Base-by-base conservation (phyloP, 2,797 vertebrate species). In the Echiichthys vipera region DNA sequence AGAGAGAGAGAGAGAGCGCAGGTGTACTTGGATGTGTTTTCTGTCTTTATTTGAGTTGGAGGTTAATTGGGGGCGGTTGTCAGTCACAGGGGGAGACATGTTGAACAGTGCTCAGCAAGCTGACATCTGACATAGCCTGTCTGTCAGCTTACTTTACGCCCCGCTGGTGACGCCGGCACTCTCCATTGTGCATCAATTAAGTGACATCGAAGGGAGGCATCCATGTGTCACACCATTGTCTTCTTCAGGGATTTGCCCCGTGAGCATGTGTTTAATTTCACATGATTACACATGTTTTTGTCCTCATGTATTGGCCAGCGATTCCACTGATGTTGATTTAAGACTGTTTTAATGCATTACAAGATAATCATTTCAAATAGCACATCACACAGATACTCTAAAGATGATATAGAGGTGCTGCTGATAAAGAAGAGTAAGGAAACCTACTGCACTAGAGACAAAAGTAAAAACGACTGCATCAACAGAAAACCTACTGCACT, bases 11-110 rank as follows among this genome's bases (percentile, higher is more conserved):
- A 13, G 46, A 18, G 74, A 59, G 68, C 82, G 83, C 86, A 89
- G 84, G 86, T 89, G 86, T 84, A 78, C 59, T 58, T 81, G 65
- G 71, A 63, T 74, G 71, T 80, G 63, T 78, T 78, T 80, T 72
- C 75, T 80, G 66, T 75, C 76, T 84, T 51, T 74, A 56, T 79
- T 65, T 61, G 73, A 72, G 75, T 34, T 47, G 70, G 84, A 69
- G 89, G 88, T 92, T 94, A 92, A 92, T 91, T 89, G 88, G 90
- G 89, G 89, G 86, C 72, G 47, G 75, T 72, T 90, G 91, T 89
- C 86, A 91, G 72, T 86, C 87, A 83, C 84, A 82, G 81, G 74
- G 85, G 83, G 83, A 71, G 85, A 84, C 71, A 53, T 86, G 88
- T 82, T 81, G 80, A 86, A 84, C 85, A 80, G 72, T 64, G 43